Conservation (phyloP, 2,888 invertebrate species). For the Amaurobius ferox region DNA sequence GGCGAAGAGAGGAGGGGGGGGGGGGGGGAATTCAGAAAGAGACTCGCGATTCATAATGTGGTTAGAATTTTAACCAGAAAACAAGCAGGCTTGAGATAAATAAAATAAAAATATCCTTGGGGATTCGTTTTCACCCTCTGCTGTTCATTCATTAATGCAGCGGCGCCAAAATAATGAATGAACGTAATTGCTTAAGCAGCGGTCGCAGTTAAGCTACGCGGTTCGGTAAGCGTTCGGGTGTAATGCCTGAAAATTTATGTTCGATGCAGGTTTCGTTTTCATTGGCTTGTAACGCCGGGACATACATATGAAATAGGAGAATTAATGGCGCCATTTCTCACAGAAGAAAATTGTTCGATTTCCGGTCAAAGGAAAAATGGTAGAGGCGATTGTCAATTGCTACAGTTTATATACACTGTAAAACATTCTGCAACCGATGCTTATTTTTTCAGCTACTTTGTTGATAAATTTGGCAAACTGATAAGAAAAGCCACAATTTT, state of each 20-base stretch:
- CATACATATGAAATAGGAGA: slow-evolving; percentile 32
- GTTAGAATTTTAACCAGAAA: slow-evolving; percentile 8
- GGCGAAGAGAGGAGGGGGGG: slow-evolving; percentile 31
- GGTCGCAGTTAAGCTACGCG: slow-evolving; percentile 49
- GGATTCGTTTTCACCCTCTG: slow-evolving; percentile 43
- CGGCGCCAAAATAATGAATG: slow-evolving; percentile 62
- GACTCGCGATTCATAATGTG: slow-evolving; percentile 57
- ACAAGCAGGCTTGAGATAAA: slow-evolving; percentile 40
- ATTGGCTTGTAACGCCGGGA: not conserved
- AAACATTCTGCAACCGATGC: too few species aligned
- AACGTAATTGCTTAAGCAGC: slow-evolving; percentile 66
- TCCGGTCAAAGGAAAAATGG: not conserved
- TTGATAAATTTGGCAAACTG: too few species aligned
- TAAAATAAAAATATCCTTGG: not conserved
- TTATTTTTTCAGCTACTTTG: too few species aligned
- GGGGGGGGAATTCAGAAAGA: slow-evolving; percentile 28
- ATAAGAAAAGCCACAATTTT: too few species aligned
- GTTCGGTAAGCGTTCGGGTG: slow-evolving; percentile 31
- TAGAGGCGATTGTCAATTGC: too few species aligned
- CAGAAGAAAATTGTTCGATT: not conserved
- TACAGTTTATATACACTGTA: too few species aligned
- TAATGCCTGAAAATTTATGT: slow-evolving; percentile 59
- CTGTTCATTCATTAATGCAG: slow-evolving; percentile 58
- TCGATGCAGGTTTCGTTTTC: slow-evolving; percentile 10
- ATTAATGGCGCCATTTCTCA: slow-evolving; percentile 25